phyloP scores from a whole-genome alignment of 2,113 vertebrate genomes.

The Zosterops hypoxanthus region DNA sequence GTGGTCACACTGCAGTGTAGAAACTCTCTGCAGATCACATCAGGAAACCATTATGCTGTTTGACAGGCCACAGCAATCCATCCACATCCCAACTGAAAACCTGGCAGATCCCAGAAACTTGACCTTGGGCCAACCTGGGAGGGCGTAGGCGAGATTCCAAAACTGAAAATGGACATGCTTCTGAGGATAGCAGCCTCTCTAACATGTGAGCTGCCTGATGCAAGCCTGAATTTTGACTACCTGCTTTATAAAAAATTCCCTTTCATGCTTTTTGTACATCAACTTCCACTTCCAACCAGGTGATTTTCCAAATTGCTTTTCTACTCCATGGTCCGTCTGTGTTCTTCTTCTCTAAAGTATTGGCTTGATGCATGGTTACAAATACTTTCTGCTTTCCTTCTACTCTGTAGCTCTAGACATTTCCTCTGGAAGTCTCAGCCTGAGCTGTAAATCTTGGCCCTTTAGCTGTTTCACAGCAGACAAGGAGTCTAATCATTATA shows the following conservation, averaged over 20 bases:
- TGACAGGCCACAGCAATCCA: neutral
- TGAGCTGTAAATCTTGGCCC: neutral
- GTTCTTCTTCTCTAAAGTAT: neutral
- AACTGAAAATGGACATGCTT: neutral
- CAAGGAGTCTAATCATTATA: neutral
- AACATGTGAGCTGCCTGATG: neutral
- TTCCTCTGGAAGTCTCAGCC: neutral
- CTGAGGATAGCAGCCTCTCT: neutral
- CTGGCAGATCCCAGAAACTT: neutral
- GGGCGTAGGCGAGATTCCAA: neutral
- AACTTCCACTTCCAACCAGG: neutral
- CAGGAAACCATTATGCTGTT: neutral
- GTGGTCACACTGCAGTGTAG: neutral
- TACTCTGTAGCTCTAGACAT: neutral
- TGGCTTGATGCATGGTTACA: neutral
- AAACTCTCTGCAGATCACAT: neutral
- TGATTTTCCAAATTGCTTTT: neutral
- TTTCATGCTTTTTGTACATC: neutral
- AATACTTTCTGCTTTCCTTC: neutral
- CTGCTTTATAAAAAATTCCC: neutral
- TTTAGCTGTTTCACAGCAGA: neutral
- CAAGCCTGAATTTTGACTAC: neutral
- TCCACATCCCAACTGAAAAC: neutral
- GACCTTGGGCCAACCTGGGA: neutral
- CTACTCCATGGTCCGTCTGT: neutral